Evolutionary conservation across 2,113 vertebrate species (phyloP), one percentile per base, ranked within the genome.

Genomic region (Mustela lutreola): DNA sequence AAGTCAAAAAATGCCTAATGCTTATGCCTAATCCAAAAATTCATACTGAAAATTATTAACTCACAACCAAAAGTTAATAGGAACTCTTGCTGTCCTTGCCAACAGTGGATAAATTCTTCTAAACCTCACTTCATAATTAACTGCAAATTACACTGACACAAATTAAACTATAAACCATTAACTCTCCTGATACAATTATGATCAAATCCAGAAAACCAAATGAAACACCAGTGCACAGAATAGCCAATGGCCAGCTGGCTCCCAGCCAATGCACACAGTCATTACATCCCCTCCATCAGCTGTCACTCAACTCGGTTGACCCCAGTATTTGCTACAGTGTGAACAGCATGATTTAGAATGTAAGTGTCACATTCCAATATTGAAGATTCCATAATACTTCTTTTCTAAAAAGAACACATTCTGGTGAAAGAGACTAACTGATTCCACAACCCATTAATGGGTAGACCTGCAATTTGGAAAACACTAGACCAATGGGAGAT

Each of bases 81-180:
- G 45, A 90, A 88, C 1, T 84, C 62, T 95, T 58, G 2, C 21
- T 95, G 67, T 53, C 45, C 76, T 95, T 82, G 36, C 71, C 89
- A 91, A 79, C 4, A 81, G 22, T 31, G 5, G 18, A 60, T 63
- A 75, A 93, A 76, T 78, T 92, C 45, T 92, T 65, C 28, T 71
- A 84, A 89, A 86, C 18, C 39, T 94, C 63, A 78, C 28, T 83
- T 96, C 28, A 65, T 89, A 56, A 83, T 82, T 87, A 97, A 82
- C 63, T 50, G 42, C 48, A 71, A 81, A 48, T 71, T 83, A 63
- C 16, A 18, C 8, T 83, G 24, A 76, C 67, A 71, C 53, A 87
- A 94, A 91, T 62, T 70, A 56, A 93, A 71, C 42, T 56, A n/a
- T 28, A 90, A 91, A 62, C 79, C 33, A 88, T 84, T 62, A 90